Base-by-base conservation (phyloP, 23 tunicate species). In the Corella eumyota region DNA sequence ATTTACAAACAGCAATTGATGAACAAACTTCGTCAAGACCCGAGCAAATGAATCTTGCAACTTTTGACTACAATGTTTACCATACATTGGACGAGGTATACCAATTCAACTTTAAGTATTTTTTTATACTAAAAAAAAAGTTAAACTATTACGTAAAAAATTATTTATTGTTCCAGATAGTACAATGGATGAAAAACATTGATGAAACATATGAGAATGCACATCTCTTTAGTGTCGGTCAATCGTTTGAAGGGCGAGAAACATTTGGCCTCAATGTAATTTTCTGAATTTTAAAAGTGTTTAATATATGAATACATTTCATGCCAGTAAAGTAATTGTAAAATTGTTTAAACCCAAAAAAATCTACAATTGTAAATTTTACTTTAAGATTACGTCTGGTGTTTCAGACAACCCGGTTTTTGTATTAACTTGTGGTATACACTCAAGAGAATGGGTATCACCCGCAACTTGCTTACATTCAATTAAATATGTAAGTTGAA, bases 391-490 rank as follows among this genome's bases (percentile, higher is more conserved):
- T n/a, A n/a, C n/a, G n/a, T n/a, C n/a, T n/a, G n/a, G n/a, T n/a
- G n/a, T n/a, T n/a, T n/a, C n/a, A n/a, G n/a, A n/a, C n/a, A n/a
- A n/a, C n/a, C n/a, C n/a, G n/a, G n/a, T n/a, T 6, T 86, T 76
- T 32, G 73, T 83, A 22, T 66, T 92, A 72, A 62, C 83, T 36
- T 92, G 99, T 34, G 99, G 99, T 6, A 36, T 85, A 32, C 99
- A 92, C 78, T 71, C 99, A 1, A 65, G 99, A 5, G 99, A 92
- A 72, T 92, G 99, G 99, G 76, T 92, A 2, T 24, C 71, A 30
- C 93, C 93, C 6, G 78, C 85, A 24, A 51, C 65, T 9, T 64
- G 85, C 34, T 3, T 78, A 56, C 46, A 79, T 30, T 36, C 80
- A 0, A 69, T 80, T 27, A 64, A 65, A 50, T 30, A 71, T 37